Conservation (phyloP, 2,113 vertebrate species). For the Rafetus swinhoei region DNA sequence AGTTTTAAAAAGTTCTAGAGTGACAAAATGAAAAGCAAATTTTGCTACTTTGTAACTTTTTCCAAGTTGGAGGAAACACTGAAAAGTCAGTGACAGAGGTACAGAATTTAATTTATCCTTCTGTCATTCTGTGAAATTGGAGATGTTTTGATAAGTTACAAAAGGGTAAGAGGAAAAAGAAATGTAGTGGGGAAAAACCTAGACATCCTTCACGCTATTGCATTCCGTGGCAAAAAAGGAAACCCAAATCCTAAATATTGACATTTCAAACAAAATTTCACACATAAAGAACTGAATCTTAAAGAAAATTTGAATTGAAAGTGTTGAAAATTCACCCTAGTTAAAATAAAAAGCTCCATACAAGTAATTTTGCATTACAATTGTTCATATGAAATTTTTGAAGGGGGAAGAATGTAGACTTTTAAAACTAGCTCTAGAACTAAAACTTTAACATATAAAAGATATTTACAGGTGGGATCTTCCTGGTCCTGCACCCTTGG, state of each 20-base stretch:
- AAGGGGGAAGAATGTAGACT: background rate
- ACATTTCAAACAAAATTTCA: background rate
- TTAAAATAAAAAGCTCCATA: constrained; percentile 5
- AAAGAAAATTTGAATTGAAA: background rate
- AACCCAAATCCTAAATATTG: background rate
- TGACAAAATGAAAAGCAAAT: background rate
- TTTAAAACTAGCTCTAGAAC: background rate
- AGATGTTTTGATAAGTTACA: background rate
- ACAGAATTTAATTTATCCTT: background rate
- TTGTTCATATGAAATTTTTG: background rate
- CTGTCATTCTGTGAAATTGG: background rate
- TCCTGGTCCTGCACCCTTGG: too few relatives aligned
- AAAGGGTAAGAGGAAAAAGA: background rate
- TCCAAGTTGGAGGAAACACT: background rate
- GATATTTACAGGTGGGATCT: too few relatives aligned
- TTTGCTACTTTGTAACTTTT: background rate
- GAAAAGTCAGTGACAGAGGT: background rate
- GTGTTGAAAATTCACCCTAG: background rate
- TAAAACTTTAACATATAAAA: background rate
- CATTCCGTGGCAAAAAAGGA: background rate
- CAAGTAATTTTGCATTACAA: background rate
- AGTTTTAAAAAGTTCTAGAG: background rate
- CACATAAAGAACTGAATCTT: background rate
- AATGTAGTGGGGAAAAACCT: background rate
- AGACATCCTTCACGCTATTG: background rate